Evolutionary conservation across 2,113 vertebrate species (phyloP).

Genomic region (Globicephala melas): DNA sequence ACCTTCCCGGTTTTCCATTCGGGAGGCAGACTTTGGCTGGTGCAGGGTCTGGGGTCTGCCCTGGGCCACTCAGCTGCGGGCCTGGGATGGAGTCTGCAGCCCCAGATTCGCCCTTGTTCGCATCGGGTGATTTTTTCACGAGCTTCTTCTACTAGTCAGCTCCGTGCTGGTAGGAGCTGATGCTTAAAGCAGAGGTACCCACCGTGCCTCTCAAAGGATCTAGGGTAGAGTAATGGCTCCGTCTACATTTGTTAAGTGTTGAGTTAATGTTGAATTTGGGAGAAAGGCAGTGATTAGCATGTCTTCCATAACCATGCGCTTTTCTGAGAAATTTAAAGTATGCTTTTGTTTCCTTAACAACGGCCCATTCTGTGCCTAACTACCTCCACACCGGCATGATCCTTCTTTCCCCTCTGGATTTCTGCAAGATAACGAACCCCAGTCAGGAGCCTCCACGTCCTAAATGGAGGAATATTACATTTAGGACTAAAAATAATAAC

Average conservation of each 20-base stretch:
- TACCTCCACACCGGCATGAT: fast-evolving
- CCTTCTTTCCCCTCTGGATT: no score
- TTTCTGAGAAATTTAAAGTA: background rate
- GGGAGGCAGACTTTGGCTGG: fast-evolving
- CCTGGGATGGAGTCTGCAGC: fast-evolving
- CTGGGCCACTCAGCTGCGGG: background rate
- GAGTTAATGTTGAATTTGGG: background rate
- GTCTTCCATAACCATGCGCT: fast-evolving
- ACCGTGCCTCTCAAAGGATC: no score
- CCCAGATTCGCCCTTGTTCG: fast-evolving
- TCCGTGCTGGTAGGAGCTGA: fast-evolving
- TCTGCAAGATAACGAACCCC: background rate
- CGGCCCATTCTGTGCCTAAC: fast-evolving
- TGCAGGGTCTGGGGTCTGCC: fast-evolving
- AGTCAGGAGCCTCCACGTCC: fast-evolving
- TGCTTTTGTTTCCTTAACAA: background rate
- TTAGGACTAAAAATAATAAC: no score
- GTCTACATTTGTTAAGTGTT: fast-evolving
- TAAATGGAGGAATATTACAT: fast-evolving
- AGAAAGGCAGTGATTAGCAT: fast-evolving
- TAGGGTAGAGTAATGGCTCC: fast-evolving
- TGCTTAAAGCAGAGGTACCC: background rate
- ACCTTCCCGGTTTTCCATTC: background rate
- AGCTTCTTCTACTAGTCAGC: fast-evolving
- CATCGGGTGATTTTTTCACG: fast-evolving